Evolutionary conservation across 1,140 invertebrate species (phyloP), one percentile per base, ranked within the genome.

Genomic region (Ips typographus): DNA sequence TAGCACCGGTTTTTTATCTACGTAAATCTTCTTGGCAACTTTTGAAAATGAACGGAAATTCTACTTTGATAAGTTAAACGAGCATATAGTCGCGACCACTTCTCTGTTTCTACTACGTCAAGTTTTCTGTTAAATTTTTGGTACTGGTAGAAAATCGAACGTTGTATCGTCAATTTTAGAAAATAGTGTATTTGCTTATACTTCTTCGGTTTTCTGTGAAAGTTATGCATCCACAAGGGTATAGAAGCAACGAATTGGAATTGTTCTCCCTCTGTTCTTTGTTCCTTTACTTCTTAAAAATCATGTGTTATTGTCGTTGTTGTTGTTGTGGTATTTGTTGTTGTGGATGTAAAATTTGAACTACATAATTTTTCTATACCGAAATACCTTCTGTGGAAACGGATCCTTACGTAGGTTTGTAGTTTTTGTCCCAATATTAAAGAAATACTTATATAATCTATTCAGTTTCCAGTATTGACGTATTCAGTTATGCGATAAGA

Each of bases 251-350:
- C 60, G 67, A 69, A 56, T 44, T 69, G 22, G 67, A 52, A 60
- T 7, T 62, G 36, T 63, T 69, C 37, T 69, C 67, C 40, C 52
- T 69, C 7, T 62, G 60, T 44, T 62, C 67, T 3, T 53, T 62
- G 1, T 69, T 69, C 60, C 67, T 69, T 57, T 69, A 69, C 43
- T 68, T 68, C 43, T 63, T 69, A 53, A 69, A 69, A 69, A 69
- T 69, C 52, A 69, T 69, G 49, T 62, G 67, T 69, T 69, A 60
- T 68, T 60, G 65, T n/a, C 63, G 67, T 57, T 63, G 59, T 57
- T 36, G 4, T 63, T 56, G 52, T 63, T 55, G 59, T 69, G 62
- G 67, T 22, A 22, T 22, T 44, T 22, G 22, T 22, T 22, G 22
- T 22, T 60, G 57, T 42, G 7, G 40, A 2, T 63, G 51, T 63